Conservation (phyloP, 30 jellyfish, hydroid and myxozoan species). For the Aurelia aurita region DNA sequence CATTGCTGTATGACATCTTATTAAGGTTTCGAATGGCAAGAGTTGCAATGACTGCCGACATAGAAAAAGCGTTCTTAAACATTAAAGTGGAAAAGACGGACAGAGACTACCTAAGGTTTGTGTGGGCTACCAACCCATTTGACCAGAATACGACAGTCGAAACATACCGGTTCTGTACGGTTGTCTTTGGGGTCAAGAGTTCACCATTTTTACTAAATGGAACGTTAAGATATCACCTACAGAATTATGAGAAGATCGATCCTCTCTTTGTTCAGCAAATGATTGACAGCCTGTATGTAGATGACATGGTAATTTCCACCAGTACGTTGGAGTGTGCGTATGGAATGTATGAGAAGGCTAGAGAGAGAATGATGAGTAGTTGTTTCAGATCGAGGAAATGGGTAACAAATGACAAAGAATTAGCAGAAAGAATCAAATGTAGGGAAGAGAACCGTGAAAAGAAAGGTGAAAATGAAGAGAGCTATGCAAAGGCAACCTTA, state of each 20-base stretch:
- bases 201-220: neutral
- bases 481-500: constrained; percentile 20
- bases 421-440: neutral
- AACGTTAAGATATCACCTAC: constrained; percentile 9
- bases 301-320: constrained; percentile 28
- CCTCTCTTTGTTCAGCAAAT: constrained; percentile 11
- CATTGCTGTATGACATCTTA: constrained; percentile 36
- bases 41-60: neutral
- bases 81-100: neutral
- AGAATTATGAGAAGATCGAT: constrained; percentile 1
- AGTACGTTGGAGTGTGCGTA: constrained; percentile 7
- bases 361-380: constrained; percentile 1
- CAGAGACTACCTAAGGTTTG: constrained; percentile 1
- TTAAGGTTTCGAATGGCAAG: constrained; percentile 39
- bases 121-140: constrained; percentile 39
- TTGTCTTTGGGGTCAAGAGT: constrained; percentile 17
- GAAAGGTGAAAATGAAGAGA: neutral
- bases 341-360: constrained; percentile 32
- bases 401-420: constrained; percentile 10
- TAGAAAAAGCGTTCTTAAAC: constrained; percentile 17
- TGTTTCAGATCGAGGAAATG: constrained; percentile 15
- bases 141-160: constrained; percentile 8
- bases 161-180: constrained; percentile 44
- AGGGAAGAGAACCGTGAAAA: neutral
- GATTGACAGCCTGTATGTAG: constrained; percentile 36